Conservation (phyloP, 2,797 vertebrate species). For the Chelidonichthys spinosus region DNA sequence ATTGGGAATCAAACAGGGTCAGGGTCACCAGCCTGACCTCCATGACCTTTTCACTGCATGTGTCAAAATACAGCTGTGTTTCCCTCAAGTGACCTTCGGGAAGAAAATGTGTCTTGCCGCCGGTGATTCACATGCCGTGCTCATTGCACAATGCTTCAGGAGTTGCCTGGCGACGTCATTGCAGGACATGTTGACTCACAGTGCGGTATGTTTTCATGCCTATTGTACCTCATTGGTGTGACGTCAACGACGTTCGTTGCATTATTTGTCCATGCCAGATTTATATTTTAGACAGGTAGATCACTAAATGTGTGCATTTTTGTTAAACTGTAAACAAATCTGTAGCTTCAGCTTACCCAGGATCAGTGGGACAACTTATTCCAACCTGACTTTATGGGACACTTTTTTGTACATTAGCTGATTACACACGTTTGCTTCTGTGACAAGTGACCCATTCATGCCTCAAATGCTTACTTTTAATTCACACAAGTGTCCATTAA, state of each 20-base stretch:
- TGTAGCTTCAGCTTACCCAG: not conserved
- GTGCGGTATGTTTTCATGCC: not conserved
- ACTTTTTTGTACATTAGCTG: not conserved
- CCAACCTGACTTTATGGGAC: conserved; percentile 34
- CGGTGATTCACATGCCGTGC: conserved; percentile 28
- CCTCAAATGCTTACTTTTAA: not conserved
- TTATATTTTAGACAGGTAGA: not conserved
- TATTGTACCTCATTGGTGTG: not conserved
- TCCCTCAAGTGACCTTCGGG: not conserved
- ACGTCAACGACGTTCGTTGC: not conserved
- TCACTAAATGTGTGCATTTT: not conserved
- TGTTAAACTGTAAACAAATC: not conserved
- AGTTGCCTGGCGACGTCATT: conserved; percentile 46
- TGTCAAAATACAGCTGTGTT: conserved; percentile 18
- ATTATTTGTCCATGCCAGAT: not conserved
- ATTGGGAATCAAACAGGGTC: conserved; percentile 13
- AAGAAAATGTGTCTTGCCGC: not conserved
- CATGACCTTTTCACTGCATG: not conserved
- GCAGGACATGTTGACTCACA: conserved; percentile 43
- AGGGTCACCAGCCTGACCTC: conserved; percentile 16
- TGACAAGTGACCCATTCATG: not conserved
- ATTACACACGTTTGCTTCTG: conserved; percentile 9
- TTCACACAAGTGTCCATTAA: not conserved
- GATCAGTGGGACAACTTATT: conserved; percentile 32
- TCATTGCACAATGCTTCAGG: conserved; percentile 41